Base-by-base conservation (phyloP, 2,113 vertebrate species). In the Callopanchax toddi region DNA sequence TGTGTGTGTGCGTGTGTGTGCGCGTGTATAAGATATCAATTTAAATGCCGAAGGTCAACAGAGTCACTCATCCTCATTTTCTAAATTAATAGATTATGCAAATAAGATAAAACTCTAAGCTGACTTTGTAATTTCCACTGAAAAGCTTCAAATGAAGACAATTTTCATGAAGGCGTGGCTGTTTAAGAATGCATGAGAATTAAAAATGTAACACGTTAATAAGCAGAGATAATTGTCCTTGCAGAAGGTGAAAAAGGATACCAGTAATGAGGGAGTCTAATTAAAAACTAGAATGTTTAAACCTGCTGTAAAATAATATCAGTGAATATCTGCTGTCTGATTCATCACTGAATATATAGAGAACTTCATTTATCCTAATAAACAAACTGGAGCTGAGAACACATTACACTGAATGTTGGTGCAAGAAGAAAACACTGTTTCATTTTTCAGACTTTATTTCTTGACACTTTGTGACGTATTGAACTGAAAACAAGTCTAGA, bases 101-200 rank as follows among this genome's bases (percentile, higher is more conserved):
- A 61, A 74, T 72, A 52, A 62, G 50, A 69, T 29, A 48, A 74
- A 72, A 29, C 61, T 22, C 46, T 12, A 44, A 42, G 45, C 16
- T 79, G 61, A 66, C 36, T 62, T 32, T 66, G 40, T 51, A 36
- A 29, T 61, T 76, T 66, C 39, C 52, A 53, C 20, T 46, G 55
- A 57, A 54, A 76, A 40, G 25, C 57, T 23, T 67, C 21, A 67
- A 75, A 70, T 18, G 11, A 32, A 72, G 57, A 43, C 44, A 45
- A 43, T 85, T 74, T 65, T 11, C 18, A 50, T 8, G 56, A 60
- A 75, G 75, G 82, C 42, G 71, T 75, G 68, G 51, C 77, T 63
- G 39, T 71, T 80, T 68, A 74, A 76, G 75, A 76, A 74, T 81
- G 69, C 67, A 81, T 79, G 15, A 23, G 67, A 39, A 68, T 82